Evolutionary conservation across 2,113 vertebrate genomes (phyloP), one percentile per base, ranked within the genome.

Genomic region (Callocephalon fimbriatum): DNA sequence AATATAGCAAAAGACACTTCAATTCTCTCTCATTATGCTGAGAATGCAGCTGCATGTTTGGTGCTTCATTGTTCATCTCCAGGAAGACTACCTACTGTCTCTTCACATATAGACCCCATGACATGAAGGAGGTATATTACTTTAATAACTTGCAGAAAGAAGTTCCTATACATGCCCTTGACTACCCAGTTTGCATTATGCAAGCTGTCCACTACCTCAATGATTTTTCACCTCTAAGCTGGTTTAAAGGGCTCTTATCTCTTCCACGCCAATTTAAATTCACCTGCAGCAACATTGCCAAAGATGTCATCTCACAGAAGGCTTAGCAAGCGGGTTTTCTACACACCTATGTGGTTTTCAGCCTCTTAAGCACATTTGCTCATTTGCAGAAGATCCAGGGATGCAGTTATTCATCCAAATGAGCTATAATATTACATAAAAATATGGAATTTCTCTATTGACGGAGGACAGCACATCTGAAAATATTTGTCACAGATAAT

Each of bases 391-490:
- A 37, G 32, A 71, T 56, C 50, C 7, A 29, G 23, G 27, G 26
- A n/a, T 37, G 37, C 1, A 1, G 45, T 48, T 86, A 50, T n/a
- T 76, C 47, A 32, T 19, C 12, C 15, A 17, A n/a, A 27, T 6
- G 17, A 37, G 18, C 26, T 48, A 8, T 13, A 27, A 21, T 2
- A 4, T 21, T 56, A 44, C 0, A 0, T 17, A 58, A 22, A 85
- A 38, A 42, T 27, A 42, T 10, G 1, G 23, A 89, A 16, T 13
- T 74, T 68, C 47, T 29, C 62, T 40, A 12, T 51, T 53, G 40
- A 44, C 0, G 0, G 20, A 15, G 2, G 25, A 40, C 32, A 51
- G 32, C 1, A 1, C 32, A 48, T 21, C 54, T 63, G 68, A 58
- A 45, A 74, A n/a, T n/a, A 44, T 40, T 59, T 71, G 19, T 35